Conservation (phyloP, 2,797 vertebrate genomes). For the Bothrops alternatus region DNA sequence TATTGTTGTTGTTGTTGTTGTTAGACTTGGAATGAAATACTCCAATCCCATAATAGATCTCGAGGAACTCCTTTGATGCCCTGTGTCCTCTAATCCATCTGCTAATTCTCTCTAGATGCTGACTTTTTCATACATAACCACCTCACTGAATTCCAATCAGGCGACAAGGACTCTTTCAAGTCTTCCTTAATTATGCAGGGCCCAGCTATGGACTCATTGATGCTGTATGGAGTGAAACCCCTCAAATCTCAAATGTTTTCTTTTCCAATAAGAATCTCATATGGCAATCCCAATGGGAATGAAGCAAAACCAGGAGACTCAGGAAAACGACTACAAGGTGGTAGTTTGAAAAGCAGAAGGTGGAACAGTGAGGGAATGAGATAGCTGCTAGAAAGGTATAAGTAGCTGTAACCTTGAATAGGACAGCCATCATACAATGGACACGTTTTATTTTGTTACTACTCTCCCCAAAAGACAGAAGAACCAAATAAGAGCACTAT, state of each 20-base stretch:
- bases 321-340: background rate
- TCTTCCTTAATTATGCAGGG: background rate
- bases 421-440: background rate
- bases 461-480: background rate
- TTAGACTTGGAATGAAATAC: no score
- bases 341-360: background rate
- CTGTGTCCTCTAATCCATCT: background rate
- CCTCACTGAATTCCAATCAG: background rate
- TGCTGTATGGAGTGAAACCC: background rate
- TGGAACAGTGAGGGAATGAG: background rate
- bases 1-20: no score
- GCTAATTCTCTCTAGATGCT: background rate
- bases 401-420: background rate
- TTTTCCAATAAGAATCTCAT: background rate
- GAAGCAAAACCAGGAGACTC: background rate
- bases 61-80: background rate
- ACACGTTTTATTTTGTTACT: background rate
- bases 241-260: background rate
- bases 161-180: background rate
- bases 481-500: background rate
- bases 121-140: background rate
- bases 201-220: background rate
- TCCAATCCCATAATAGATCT: background rate
- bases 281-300: background rate
- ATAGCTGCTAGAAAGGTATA: background rate